Conservation (phyloP, 2,888 invertebrate species). For the Arctia plantaginis region DNA sequence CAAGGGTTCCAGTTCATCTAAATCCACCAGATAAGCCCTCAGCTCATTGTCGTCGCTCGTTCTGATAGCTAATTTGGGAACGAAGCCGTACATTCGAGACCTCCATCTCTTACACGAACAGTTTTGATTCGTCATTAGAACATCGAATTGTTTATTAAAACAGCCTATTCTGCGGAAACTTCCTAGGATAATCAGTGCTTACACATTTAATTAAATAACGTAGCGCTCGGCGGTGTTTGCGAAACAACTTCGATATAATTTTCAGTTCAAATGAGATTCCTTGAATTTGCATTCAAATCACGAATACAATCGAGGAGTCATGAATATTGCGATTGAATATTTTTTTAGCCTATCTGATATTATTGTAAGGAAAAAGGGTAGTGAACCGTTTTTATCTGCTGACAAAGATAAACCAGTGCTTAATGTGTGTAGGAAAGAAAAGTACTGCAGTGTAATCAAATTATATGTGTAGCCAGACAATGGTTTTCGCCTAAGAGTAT, state of each 20-base stretch:
- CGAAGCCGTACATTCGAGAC: constrained; percentile 50
- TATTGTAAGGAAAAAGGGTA: constrained; percentile 42
- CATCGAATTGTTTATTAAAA: constrained; percentile 62
- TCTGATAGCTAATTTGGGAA: constrained; percentile 80
- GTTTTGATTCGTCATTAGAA: constrained; percentile 76
- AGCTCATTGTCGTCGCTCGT: constrained; percentile 80
- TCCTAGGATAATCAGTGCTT: constrained; percentile 65
- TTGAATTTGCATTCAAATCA: constrained; percentile 69
- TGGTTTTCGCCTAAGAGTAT: neutral
- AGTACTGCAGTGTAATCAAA: constrained; percentile 5
- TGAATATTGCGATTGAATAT: constrained; percentile 63
- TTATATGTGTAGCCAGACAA: constrained; percentile 4
- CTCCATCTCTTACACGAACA: constrained; percentile 54
- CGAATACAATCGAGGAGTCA: constrained; percentile 60
- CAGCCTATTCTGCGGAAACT: constrained; percentile 64
- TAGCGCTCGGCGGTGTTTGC: constrained; percentile 53
- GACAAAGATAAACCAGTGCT: constrained; percentile 16
- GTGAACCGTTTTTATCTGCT: constrained; percentile 34
- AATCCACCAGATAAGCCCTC: constrained; percentile 82
- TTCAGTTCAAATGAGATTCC: constrained; percentile 62
- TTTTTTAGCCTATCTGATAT: constrained; percentile 52
- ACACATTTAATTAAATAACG: constrained; percentile 73
- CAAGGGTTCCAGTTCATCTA: constrained; percentile 84
- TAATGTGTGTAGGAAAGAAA: neutral
- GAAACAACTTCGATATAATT: constrained; percentile 68